Conservation (phyloP, 2,113 vertebrate genomes). For the Upupa epops region DNA sequence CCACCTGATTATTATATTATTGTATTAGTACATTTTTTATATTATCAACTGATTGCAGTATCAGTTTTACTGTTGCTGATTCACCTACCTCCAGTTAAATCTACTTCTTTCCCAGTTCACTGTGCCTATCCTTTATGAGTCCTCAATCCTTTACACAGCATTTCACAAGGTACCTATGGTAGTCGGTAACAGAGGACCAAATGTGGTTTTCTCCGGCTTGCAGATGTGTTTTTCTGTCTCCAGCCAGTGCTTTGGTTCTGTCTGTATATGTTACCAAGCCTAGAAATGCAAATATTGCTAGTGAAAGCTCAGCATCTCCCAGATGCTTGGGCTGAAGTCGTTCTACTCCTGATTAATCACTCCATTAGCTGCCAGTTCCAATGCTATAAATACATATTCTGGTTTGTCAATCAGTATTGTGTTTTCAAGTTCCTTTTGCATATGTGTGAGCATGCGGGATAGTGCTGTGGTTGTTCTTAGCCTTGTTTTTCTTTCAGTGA, state of each 20-base stretch:
- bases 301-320: not conserved
- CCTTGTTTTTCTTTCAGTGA: not conserved
- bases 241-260: not conserved
- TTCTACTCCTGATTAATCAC: slow-evolving; percentile 3
- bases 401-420: not conserved
- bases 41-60: not conserved
- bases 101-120: not conserved
- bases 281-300: not conserved
- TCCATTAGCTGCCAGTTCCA: not conserved
- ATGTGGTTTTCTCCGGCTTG: not conserved
- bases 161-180: not conserved
- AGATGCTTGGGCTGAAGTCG: not conserved
- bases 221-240: not conserved
- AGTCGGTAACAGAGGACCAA: not conserved
- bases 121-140: not conserved
- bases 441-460: not conserved
- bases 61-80: not conserved
- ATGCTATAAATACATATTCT: not conserved
- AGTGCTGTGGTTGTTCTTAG: not conserved
- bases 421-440: not conserved
- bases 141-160: not conserved
- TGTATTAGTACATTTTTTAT: no score
- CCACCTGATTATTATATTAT: no score
- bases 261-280: not conserved
- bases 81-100: not conserved